Evolutionary conservation across 2,797 vertebrate species (phyloP).

Genomic region (Clarias platycephalus): DNA sequence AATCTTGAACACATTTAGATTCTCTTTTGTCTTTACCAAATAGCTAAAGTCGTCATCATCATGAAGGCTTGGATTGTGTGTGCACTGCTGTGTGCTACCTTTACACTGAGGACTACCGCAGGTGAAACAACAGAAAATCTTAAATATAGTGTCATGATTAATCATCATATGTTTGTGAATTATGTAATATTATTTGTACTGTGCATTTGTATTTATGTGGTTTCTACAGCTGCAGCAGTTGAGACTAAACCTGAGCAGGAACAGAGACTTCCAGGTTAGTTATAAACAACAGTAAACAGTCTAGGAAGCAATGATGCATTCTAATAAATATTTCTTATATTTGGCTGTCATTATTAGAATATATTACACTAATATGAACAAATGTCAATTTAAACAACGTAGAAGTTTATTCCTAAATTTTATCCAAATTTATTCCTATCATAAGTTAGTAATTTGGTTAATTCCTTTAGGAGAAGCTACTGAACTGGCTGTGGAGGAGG

Average conservation of each 20-base stretch:
- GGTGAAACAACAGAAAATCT: background rate
- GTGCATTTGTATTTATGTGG: background rate
- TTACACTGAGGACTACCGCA: constrained; percentile 15
- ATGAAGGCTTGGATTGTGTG: constrained; percentile 31
- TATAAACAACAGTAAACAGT: background rate
- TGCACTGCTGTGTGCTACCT: constrained; percentile 8
- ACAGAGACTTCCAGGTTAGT: constrained; percentile 12
- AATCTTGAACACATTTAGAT: background rate
- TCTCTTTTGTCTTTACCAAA: background rate
- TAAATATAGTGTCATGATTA: background rate
- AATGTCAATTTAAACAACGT: no score
- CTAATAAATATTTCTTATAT: background rate
- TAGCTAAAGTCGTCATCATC: background rate
- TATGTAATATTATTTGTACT: background rate
- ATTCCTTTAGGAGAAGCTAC: background rate
- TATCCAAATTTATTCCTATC: background rate
- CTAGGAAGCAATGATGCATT: background rate
- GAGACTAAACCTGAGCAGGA: constrained; percentile 2
- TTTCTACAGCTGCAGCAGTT: constrained; percentile 12
- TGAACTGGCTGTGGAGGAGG: background rate
- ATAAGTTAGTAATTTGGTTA: background rate
- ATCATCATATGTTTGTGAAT: background rate
- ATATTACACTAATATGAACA: no score
- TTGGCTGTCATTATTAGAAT: background rate
- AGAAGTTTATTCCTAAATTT: no score